phyloP scores from a whole-genome alignment of 2,888 invertebrate genomes.

The Atethmia centrago region DNA sequence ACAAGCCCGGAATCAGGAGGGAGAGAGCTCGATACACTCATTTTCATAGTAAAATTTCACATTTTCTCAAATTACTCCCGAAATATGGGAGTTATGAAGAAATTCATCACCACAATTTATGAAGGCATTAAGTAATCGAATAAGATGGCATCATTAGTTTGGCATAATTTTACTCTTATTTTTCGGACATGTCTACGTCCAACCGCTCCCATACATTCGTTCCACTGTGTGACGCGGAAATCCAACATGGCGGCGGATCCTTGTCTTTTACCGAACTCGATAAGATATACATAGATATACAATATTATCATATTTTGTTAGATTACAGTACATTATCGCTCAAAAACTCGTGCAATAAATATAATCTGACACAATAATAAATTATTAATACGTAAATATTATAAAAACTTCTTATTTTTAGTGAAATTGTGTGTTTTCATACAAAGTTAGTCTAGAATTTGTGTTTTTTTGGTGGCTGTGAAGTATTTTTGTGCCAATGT shows the following conservation, averaged over 20 bases:
- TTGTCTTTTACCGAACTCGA: conserved; percentile 53
- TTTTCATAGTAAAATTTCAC: too few relatives aligned
- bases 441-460: not conserved
- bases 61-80: too few relatives aligned
- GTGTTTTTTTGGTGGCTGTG: not conserved
- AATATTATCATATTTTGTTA: conserved; percentile 42
- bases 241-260: conserved; percentile 50
- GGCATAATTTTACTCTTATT: too few relatives aligned
- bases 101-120: too few relatives aligned
- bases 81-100: too few relatives aligned
- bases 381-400: conserved; percentile 26
- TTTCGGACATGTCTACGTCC: too few relatives aligned
- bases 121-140: too few relatives aligned
- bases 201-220: too few relatives aligned
- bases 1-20: too few relatives aligned
- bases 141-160: too few relatives aligned
- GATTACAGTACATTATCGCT: conserved; percentile 33
- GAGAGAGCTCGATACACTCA: too few relatives aligned
- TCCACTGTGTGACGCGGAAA: too few relatives aligned
- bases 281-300: conserved; percentile 50
- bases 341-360: conserved; percentile 36
- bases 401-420: not conserved
- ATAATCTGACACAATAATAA: conserved; percentile 21
- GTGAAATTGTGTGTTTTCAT: conserved; percentile 2
- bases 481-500: conserved; percentile 11